phyloP scores from a whole-genome alignment of 2,888 invertebrate species.

The Drosophila longiperda region DNA sequence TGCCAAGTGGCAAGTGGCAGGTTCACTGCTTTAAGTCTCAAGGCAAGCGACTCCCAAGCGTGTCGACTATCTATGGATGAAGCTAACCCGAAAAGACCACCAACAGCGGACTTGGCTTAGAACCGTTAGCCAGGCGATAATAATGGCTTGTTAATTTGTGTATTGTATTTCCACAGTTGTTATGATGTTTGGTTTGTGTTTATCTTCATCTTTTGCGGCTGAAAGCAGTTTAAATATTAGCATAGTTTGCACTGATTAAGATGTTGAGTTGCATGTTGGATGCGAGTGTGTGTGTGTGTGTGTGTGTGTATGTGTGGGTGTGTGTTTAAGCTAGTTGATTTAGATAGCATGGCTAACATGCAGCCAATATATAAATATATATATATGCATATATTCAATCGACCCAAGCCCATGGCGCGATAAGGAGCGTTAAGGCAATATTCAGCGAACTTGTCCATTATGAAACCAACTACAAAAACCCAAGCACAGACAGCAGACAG shows the following conservation, averaged over 20 bases:
- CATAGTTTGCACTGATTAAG: conserved; percentile 64
- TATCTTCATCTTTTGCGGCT: conserved; percentile 57
- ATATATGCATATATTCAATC: conserved; percentile 11
- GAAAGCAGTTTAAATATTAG: conserved; percentile 67
- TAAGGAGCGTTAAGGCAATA: conserved; percentile 76
- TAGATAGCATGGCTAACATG: conserved; percentile 34
- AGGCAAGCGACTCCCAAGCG: conserved; percentile 67
- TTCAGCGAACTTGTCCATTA: conserved; percentile 61
- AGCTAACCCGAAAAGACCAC: conserved; percentile 23
- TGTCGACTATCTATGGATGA: conserved; percentile 42
- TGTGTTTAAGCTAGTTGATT: conserved; percentile 54
- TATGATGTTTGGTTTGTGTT: conserved; percentile 39
- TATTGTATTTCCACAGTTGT: conserved; percentile 51
- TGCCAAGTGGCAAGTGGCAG: conserved; percentile 15
- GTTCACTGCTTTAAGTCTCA: conserved; percentile 28
- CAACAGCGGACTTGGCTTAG: conserved; percentile 42
- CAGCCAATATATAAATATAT: conserved; percentile 4
- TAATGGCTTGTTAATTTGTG: conserved; percentile 75
- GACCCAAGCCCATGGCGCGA: conserved; percentile 45
- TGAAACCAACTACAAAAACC: conserved; percentile 57
- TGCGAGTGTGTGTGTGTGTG: neutral
- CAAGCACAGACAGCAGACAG: conserved; percentile 59
- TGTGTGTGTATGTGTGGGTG: too few species aligned
- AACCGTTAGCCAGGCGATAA: conserved; percentile 69
- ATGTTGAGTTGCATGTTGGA: conserved; percentile 48